Evolutionary conservation across 2,113 vertebrate genomes (phyloP).

Genomic region (Pelmatolapia mariae): DNA sequence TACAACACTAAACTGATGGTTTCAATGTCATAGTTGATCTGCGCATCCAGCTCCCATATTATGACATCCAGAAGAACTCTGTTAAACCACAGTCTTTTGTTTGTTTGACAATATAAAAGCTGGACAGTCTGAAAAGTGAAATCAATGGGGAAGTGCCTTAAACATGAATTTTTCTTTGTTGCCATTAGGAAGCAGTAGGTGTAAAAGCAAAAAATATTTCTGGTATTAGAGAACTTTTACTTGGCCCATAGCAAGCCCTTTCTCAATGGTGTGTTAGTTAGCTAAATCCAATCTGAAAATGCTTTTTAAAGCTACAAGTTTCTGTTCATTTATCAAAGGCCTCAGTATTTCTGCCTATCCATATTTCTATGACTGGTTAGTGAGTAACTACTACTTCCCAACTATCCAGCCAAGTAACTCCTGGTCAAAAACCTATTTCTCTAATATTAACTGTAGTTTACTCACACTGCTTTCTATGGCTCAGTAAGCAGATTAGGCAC

Average conservation of each 20-base stretch:
- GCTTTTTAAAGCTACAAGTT: neutral
- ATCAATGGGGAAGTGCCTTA: neutral
- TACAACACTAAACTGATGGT: neutral
- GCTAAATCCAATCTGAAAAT: neutral
- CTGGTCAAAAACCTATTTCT: neutral
- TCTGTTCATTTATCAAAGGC: neutral
- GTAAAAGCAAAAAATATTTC: neutral
- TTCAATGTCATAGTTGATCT: neutral
- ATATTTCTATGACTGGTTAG: neutral
- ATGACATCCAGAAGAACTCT: neutral
- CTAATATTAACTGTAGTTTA: neutral
- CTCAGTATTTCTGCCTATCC: neutral
- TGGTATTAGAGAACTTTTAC: neutral
- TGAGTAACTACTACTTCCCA: neutral
- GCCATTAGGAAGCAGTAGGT: neutral
- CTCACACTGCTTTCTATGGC: neutral
- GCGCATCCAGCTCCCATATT: neutral
- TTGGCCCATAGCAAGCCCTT: neutral
- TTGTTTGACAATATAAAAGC: neutral
- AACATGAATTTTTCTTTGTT: neutral
- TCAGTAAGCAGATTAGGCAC: neutral
- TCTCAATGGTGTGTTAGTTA: neutral
- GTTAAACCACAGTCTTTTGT: neutral
- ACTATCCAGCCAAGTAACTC: neutral
- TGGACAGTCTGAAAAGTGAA: neutral